Conservation (phyloP, 2,113 vertebrate genomes). For the Anarhynchus alexandrinus region DNA sequence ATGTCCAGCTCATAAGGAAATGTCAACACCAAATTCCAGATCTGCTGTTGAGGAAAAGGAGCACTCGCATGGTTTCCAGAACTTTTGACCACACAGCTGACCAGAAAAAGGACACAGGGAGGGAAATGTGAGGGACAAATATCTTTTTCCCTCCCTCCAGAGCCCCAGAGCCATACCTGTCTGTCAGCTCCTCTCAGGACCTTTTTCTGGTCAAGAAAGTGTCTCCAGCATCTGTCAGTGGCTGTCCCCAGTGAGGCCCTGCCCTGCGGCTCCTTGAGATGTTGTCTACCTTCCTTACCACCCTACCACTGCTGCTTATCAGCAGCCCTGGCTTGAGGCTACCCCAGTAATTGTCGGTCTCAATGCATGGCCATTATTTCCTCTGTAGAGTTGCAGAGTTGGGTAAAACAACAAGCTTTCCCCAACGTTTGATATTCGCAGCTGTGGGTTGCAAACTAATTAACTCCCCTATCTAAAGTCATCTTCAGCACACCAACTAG, state of each 20-base stretch:
- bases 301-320: slow-evolving; percentile 20
- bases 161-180: not conserved
- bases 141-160: not conserved
- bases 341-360: not conserved
- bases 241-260: not conserved
- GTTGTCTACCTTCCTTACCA: not conserved
- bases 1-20: not conserved
- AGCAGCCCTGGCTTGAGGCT: slow-evolving; percentile 27
- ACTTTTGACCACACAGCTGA: not conserved
- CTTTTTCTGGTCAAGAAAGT: not conserved
- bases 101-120: not conserved
- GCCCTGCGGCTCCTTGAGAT: not conserved
- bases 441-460: slow-evolving; percentile 1
- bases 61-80: not conserved
- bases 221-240: not conserved
- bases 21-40: not conserved
- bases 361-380: slow-evolving; percentile 1
- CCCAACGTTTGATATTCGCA: not conserved
- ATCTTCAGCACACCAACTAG: not conserved
- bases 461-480: slow-evolving; percentile 9
- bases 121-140: not conserved
- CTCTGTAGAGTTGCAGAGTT: not conserved
- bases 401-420: not conserved
- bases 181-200: not conserved
- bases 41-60: not conserved